Evolutionary conservation across 37 sponge, comb jelly and placozoan genomes (phyloP), one percentile per base, ranked within the genome.

Genomic region (Bolinopsis microptera): DNA sequence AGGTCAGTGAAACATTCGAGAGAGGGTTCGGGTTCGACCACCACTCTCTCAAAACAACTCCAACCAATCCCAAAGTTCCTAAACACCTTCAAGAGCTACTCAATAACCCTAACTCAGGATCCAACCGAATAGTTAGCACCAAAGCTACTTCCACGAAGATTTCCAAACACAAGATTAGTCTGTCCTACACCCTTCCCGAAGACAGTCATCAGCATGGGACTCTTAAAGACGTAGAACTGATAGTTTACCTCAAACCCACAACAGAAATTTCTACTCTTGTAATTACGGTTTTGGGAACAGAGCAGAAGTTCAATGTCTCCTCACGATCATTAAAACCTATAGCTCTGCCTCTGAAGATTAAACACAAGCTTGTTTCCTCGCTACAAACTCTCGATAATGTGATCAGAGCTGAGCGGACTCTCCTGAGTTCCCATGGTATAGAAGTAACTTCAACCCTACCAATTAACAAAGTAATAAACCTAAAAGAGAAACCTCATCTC

Each of bases 401-500:
- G 27, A 77, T 77, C 34, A 32, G 33, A 77, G 80, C 80, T 34
- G 18, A 77, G 18, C 80, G 33, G 18, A 27, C 27, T 9, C 9
- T 77, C 34, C 35, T 77, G 35, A 77, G 80, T 77, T 77, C 80
- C 35, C 34, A 77, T 34, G 80, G 80, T 77, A 18, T 77, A 21
- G 33, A 33, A 27, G 80, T 77, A 2, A 35, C 80, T 18, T 77
- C 80, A 18, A 77, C 80, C 21, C 35, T 77, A 1, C 33, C 34
- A 1, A 32, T 77, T 36, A 32, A 18, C 80, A 32, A 32, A 34
- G 18, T 77, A 27, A 34, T 77, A 21, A 35, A 32, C 36, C 80
- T 77, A 8, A 77, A 32, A 18, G 33, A 77, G 36, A 27, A 77
- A 18, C 80, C 80, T 35, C 35, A 28, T 35, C 80, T 77, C 2